Percentiles rank a stretch among this genome's conserved stretches.
Evolutionary conservation across 2,113 vertebrate species (phyloP).

Genomic region (Thryonomys swinderianus): DNA sequence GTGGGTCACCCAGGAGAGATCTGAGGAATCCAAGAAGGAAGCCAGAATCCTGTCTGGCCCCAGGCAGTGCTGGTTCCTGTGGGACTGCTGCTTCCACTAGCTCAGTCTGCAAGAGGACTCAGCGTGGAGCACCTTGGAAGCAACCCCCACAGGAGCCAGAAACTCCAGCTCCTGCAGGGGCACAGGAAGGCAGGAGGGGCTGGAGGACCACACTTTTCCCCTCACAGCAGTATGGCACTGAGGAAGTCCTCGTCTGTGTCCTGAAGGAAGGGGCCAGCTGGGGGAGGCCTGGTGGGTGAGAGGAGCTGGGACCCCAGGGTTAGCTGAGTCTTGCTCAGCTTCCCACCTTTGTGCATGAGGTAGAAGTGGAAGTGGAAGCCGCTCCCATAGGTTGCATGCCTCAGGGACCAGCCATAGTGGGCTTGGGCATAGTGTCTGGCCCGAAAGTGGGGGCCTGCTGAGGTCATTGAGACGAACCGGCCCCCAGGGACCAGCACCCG

Average conservation of each 20-base stretch:
- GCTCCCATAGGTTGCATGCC: constrained; percentile 87
- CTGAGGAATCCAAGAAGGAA: constrained; percentile 34
- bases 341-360: constrained; percentile 92
- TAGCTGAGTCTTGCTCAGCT: constrained; percentile 86
- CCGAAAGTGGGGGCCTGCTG: constrained; percentile 93
- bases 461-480: constrained; percentile 94
- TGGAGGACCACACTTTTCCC: neutral
- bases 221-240: constrained; percentile 88
- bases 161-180: constrained; percentile 26
- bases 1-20: neutral
- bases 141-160: neutral
- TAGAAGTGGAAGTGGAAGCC: constrained; percentile 94
- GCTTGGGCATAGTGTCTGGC: constrained; percentile 91
- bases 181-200: neutral
- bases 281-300: constrained; percentile 50
- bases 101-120: neutral
- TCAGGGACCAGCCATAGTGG: constrained; percentile 92
- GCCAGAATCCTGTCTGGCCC: neutral
- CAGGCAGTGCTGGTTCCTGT: constrained; percentile 26
- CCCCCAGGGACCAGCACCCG: constrained; percentile 91
- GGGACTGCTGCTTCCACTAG: neutral
- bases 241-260: constrained; percentile 91
- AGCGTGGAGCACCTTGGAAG: constrained; percentile 13
- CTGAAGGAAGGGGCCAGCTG: neutral
- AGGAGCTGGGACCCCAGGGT: constrained; percentile 86